Evolutionary conservation across 1,140 invertebrate genomes (phyloP), one percentile per base, ranked within the genome.

Genomic region (Diachasmimorpha longicaudata): DNA sequence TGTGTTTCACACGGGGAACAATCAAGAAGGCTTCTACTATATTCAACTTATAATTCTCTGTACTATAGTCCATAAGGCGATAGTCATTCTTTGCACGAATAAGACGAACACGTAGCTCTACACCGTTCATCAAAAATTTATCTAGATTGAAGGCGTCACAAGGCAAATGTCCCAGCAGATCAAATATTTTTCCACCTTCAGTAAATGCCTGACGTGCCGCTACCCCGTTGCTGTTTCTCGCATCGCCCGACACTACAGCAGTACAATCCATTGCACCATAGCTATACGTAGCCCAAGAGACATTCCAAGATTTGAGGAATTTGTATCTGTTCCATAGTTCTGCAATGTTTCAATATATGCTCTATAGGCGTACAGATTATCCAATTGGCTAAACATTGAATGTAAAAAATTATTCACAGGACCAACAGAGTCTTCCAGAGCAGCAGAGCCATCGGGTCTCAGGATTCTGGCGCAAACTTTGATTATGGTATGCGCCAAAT

Each of bases 301-400:
- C 16, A 74, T 37, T 36, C 79, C 75, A 11, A 0, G 42, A 67
- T 80, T 78, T 19, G 1, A 48, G 13, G 16, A 11, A 16, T 0
- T 52, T 85, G 86, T 13, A 81, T 72, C 81, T 88, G 89, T 13
- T 5, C 79, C 82, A 82, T 89, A 90, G 77, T 82, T 82, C 4
- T 86, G 75, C 6, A 88, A 66, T 3, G 83, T 89, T 83, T 90
- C 87, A 10, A 90, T 83, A 63, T 90, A 90, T 1, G 85, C 83
- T 70, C 85, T 73, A 79, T 88, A 90, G n/a, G 83, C 81, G 80
- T 90, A 90, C 14, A 84, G 85, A 72, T 86, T 85, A 63, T 87
- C 83, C 0, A 89, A 76, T 70, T 87, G 84, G 78, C 76, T 39
- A 10, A 39, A 39, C 10, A 39, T 39, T 39, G 37, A 39, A 39